These are phyloP conservation scores for Oncorhynchus mykiss DNA, from an alignment of 2,113 vertebrate genomes.

Conservation along the genomic window DNA sequence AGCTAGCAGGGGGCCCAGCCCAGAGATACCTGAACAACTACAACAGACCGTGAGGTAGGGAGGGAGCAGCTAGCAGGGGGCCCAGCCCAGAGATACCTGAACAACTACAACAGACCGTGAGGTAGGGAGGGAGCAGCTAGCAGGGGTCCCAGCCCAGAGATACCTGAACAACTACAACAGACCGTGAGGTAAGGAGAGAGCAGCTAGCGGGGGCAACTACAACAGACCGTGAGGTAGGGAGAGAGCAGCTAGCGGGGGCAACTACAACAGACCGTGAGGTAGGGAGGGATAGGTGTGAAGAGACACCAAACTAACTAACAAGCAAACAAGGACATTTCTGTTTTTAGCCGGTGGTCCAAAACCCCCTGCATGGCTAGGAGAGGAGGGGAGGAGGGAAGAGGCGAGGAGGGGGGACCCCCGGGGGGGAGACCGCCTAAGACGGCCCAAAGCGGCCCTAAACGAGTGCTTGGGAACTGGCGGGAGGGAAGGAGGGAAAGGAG, in stretches of 20 bases:
- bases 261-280: too few species aligned
- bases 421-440: neutral
- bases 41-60: too few species aligned
- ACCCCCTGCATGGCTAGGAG: slow-evolving; percentile 17
- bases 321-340: slow-evolving; percentile 32
- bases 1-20: neutral
- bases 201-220: too few species aligned
- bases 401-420: neutral
- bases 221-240: too few species aligned
- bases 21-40: too few species aligned
- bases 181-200: too few species aligned
- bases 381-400: slow-evolving; percentile 4
- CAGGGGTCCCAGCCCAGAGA: neutral
- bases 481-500: neutral
- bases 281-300: neutral
- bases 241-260: too few species aligned
- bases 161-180: too few species aligned
- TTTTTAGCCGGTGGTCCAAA: slow-evolving; percentile 32
- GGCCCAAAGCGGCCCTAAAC: neutral
- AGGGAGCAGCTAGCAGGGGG: too few species aligned
- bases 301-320: neutral
- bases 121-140: neutral
- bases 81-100: too few species aligned
- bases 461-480: neutral
- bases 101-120: too few species aligned